Evolutionary conservation across 2,797 vertebrate genomes (phyloP).

Genomic region (Macropus fuliginosus): DNA sequence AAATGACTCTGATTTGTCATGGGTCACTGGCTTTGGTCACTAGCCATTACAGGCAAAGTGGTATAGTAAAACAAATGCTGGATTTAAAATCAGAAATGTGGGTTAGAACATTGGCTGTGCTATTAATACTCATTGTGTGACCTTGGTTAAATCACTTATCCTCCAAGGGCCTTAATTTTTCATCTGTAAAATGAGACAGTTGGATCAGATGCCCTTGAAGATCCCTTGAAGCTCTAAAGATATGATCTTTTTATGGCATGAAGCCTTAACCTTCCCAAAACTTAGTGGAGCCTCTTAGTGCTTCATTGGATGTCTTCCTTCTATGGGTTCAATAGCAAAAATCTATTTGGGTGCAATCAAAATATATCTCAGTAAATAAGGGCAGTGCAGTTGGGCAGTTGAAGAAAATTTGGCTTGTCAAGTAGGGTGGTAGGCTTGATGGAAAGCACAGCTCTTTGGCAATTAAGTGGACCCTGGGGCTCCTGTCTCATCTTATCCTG

Average conservation of each 20-base stretch:
- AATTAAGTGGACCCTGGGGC: background rate
- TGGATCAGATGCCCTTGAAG: background rate
- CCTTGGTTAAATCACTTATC: background rate
- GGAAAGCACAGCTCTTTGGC: background rate
- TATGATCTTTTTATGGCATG: background rate
- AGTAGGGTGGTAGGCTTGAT: background rate
- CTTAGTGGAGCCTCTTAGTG: background rate
- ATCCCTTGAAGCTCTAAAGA: background rate
- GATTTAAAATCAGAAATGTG: background rate
- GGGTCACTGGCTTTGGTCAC: background rate
- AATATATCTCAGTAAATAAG: background rate
- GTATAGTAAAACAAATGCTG: background rate
- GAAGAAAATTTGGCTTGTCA: background rate
- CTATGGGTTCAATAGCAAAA: background rate
- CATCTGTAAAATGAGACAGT: background rate
- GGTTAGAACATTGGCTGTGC: background rate
- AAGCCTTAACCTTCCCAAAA: background rate
- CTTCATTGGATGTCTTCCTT: background rate
- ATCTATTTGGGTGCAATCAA: background rate
- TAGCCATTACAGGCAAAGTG: background rate
- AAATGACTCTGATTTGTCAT: background rate
- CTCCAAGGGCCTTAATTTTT: background rate
- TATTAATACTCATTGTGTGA: background rate
- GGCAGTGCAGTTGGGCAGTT: background rate
- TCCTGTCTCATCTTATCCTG: background rate